A percentile compares a stretch with the other conserved stretches of the same genome.
These are phyloP conservation scores for Lepisosteus oculatus DNA, from an alignment of 2,113 vertebrate genomes.

Conservation along the genomic window DNA sequence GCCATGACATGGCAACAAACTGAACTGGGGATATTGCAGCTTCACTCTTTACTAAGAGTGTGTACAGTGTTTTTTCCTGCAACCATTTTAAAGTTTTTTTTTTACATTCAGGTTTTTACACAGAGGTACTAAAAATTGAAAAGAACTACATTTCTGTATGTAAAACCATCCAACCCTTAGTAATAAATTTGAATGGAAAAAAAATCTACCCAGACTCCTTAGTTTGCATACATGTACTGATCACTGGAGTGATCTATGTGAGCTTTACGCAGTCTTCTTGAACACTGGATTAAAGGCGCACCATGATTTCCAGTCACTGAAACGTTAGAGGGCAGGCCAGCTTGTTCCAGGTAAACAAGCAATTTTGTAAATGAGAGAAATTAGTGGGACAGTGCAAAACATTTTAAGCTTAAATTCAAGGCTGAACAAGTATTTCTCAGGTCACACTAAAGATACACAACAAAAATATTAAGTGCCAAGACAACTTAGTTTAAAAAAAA, in stretches of 20 bases:
- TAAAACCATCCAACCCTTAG: conserved; percentile 16
- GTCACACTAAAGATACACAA: too few relatives aligned
- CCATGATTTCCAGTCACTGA: background rate
- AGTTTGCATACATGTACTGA: background rate
- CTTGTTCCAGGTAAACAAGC: too few relatives aligned
- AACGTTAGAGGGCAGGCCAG: background rate
- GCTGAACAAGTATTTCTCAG: too few relatives aligned
- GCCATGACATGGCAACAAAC: background rate
- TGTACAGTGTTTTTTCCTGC: too few relatives aligned
- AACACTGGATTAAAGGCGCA: too few relatives aligned
- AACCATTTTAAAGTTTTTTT: too few relatives aligned
- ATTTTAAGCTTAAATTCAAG: too few relatives aligned
- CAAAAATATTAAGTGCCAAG: too few relatives aligned
- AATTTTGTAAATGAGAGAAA: too few relatives aligned
- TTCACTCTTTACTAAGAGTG: background rate
- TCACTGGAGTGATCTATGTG: background rate
- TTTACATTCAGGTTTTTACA: conserved; percentile 10
- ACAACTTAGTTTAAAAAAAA: background rate
- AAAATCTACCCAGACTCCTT: background rate
- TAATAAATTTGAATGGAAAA: conserved; percentile 17
- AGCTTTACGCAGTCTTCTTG: background rate
- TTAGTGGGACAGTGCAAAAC: too few relatives aligned
- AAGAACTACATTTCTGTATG: conserved; percentile 16
- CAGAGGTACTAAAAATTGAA: conserved; percentile 21
- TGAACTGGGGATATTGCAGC: background rate